Conservation (phyloP, 2,888 invertebrate species). For the Andrena trimmerana region DNA sequence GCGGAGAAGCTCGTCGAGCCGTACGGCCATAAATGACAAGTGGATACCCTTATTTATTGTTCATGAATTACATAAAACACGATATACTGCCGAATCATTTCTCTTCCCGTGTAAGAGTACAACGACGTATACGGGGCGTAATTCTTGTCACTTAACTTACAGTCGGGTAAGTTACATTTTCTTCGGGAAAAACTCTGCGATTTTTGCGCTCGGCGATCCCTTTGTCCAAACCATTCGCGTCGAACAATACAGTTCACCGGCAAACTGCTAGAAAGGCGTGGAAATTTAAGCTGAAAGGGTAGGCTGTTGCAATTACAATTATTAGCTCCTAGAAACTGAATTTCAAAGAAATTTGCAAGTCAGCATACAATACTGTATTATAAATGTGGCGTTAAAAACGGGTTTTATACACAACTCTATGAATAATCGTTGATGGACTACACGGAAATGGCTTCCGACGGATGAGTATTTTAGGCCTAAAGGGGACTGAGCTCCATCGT, state of each 20-base stretch:
- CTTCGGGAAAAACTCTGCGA: background rate
- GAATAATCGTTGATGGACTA: background rate
- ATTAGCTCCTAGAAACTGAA: background rate
- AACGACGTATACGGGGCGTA: background rate
- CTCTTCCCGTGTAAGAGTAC: background rate
- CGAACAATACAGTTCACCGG: background rate
- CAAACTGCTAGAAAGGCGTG: background rate
- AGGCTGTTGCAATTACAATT: background rate
- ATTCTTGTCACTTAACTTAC: background rate
- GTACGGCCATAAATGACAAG: slow-evolving; percentile 49
- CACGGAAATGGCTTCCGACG: slow-evolving; percentile 37
- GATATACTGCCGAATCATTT: slow-evolving; percentile 30
- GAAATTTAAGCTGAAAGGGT: background rate
- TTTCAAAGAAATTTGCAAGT: too few species aligned
- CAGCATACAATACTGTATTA: background rate
- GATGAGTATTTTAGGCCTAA: slow-evolving; percentile 36
- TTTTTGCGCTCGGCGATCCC: background rate
- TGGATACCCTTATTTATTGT: slow-evolving; percentile 54
- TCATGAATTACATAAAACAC: slow-evolving; percentile 40
- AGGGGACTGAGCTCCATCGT: background rate
- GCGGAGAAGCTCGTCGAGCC: slow-evolving; percentile 29
- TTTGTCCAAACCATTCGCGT: background rate
- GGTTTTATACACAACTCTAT: background rate
- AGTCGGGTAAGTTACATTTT: background rate
- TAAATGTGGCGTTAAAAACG: too few species aligned